These are phyloP conservation scores for Choloepus didactylus DNA, from an alignment of 2,797 vertebrate species.

Conservation along the genomic window DNA sequence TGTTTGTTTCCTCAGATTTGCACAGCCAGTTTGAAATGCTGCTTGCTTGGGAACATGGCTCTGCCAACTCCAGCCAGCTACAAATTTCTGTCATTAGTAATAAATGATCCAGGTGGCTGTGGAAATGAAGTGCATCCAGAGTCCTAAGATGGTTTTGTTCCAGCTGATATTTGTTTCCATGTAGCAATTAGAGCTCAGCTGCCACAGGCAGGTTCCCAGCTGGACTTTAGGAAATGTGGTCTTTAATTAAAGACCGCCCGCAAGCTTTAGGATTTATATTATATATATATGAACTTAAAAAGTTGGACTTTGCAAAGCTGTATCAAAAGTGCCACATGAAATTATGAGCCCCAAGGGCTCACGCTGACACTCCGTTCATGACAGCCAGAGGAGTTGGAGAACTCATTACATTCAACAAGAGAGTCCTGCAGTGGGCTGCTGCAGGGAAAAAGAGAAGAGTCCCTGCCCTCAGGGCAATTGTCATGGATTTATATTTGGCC, in stretches of 20 bases:
- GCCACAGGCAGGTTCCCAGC: conserved; percentile 8
- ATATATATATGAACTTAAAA: neutral
- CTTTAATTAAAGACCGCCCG: conserved; percentile 62
- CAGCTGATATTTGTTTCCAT: conserved; percentile 73
- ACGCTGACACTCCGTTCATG: neutral
- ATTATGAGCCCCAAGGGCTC: neutral
- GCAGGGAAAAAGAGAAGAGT: neutral
- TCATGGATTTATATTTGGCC: neutral
- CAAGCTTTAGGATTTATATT: conserved; percentile 17
- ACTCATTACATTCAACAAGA: neutral
- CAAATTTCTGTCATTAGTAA: conserved; percentile 72
- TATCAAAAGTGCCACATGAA: neutral
- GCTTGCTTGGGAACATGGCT: conserved; percentile 11
- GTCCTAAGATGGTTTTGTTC: conserved; percentile 56
- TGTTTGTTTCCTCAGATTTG: conserved; percentile 40
- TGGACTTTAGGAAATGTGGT: conserved; percentile 35
- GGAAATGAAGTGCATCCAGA: conserved; percentile 68
- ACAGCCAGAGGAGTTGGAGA: neutral
- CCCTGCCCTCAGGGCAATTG: neutral
- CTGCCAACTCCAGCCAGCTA: conserved; percentile 51
- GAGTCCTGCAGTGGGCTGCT: neutral
- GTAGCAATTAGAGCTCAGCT: conserved; percentile 71
- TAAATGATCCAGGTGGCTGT: conserved; percentile 56
- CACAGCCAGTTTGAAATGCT: conserved; percentile 58
- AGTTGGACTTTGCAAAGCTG: neutral